Percentiles rank a stretch among this genome's conserved stretches.
phyloP scores from a whole-genome alignment of 1,140 invertebrate genomes.

The Dendrolimus punctatus region DNA sequence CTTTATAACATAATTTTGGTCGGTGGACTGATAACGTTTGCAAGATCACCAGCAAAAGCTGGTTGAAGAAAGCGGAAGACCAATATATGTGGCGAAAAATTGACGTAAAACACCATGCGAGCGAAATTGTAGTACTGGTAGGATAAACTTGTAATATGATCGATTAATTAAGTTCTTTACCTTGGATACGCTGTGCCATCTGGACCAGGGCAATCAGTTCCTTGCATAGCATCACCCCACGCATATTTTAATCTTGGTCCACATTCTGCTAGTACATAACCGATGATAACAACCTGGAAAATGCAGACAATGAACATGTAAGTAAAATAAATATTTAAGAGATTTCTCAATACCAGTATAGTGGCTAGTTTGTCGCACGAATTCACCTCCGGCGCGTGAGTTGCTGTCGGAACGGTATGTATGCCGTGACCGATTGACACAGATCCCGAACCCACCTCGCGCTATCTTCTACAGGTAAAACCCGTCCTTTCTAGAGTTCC shows the following conservation, averaged over 20 bases:
- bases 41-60: not conserved
- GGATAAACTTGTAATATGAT: not conserved
- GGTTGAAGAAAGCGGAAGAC: too few species aligned
- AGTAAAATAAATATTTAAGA: slow-evolving; percentile 4
- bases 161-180: slow-evolving; percentile 70
- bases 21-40: too few species aligned
- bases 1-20: too few species aligned
- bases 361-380: slow-evolving; percentile 30
- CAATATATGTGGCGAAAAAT: too few species aligned
- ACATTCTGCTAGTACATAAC: slow-evolving; percentile 44
- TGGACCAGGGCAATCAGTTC: slow-evolving; percentile 85
- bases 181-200: slow-evolving; percentile 86
- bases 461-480: slow-evolving; percentile 34
- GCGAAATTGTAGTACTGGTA: too few species aligned
- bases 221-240: slow-evolving; percentile 87
- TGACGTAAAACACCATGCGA: too few species aligned
- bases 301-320: not conserved
- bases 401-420: slow-evolving; percentile 30
- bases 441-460: slow-evolving; percentile 36
- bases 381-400: slow-evolving; percentile 38
- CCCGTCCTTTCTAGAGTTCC: slow-evolving; percentile 32
- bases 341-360: slow-evolving; percentile 15
- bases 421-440: slow-evolving; percentile 55
- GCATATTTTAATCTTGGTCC: slow-evolving; percentile 82
- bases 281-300: slow-evolving; percentile 41